Evolutionary conservation across 1,140 invertebrate genomes (phyloP), one percentile per base, ranked within the genome.

Genomic region (Trachymyrmex septentrionalis): DNA sequence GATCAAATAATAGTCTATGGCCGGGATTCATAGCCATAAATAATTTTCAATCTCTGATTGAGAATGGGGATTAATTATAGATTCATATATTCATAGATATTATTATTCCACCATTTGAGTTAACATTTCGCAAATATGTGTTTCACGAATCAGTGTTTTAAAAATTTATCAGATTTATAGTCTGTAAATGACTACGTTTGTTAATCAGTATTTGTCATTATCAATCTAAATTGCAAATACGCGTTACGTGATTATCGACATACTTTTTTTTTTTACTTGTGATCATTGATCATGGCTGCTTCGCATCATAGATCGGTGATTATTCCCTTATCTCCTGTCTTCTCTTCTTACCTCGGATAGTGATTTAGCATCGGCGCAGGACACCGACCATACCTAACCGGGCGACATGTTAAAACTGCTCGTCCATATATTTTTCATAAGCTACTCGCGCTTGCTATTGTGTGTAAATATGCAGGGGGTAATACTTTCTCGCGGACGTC

Each of bases 371-470:
- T 16, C 50, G 21, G 50, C 9, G 48, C 44, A 12, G 64, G 10
- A 24, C 30, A 24, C 30, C 50, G 19, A 71, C 78, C 44, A 44
- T 71, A 44, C 9, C 38, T 44, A 34, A 59, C 21, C 50, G 50
- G 16, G n/a, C 50, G 64, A 55, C 48, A 38, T 53, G 48, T 71
- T 44, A 81, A 81, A 71, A 84, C 9, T n/a, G 67, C 16, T 61
- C 24, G 53, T 86, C 66, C 85, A 59, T 44, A 71, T 61, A 86
- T 71, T 82, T 86, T 86, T 82, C 64, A 86, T 80, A 77, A 67
- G 64, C 34, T 55, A 24, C 67, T 44, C 73, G 21, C 57, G 16
- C 44, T 38, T 53, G 55, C 66, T 48, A 86, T 86, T 86, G 85
- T 86, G 66, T 86, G 85, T 71, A 82, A 86, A 86, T 86, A 71